Conservation (phyloP, 2,797 vertebrate genomes). For the Coilia nasus region DNA sequence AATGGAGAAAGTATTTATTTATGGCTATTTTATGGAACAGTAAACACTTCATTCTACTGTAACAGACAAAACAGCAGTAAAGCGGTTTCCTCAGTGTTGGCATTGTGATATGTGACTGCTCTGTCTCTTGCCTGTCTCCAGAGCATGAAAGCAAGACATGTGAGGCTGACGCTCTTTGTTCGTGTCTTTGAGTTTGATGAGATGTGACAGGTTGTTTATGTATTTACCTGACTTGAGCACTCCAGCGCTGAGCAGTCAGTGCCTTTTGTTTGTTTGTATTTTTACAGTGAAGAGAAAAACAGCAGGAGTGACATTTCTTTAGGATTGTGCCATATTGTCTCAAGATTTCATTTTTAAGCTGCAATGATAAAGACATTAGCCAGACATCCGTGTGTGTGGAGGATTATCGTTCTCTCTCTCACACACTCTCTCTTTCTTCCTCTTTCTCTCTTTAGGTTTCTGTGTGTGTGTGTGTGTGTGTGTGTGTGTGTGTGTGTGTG, state of each 20-base stretch:
- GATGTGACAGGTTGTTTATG: constrained; percentile 15
- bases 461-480: background rate
- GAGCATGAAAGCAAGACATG: background rate
- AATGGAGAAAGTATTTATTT: too few species aligned
- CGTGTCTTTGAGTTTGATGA: background rate
- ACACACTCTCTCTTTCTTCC: too few species aligned
- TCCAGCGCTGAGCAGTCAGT: background rate
- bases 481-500: constrained; percentile 24
- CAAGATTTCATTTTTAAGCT: background rate
- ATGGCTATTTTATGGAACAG: background rate
- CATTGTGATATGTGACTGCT: background rate
- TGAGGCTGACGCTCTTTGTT: background rate
- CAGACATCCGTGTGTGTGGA: background rate
- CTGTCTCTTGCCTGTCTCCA: background rate
- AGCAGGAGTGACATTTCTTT: background rate
- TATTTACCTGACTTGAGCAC: background rate
- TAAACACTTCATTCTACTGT: too few species aligned
- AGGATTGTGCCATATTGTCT: background rate
- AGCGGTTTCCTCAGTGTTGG: background rate
- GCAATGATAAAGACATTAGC: background rate
- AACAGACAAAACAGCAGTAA: too few species aligned
- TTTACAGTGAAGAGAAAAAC: background rate
- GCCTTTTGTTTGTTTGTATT: background rate
- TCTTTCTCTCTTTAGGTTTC: too few species aligned
- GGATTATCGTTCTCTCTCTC: too few species aligned